phyloP scores from a whole-genome alignment of 2,888 invertebrate species.

The Fragum sueziense region DNA sequence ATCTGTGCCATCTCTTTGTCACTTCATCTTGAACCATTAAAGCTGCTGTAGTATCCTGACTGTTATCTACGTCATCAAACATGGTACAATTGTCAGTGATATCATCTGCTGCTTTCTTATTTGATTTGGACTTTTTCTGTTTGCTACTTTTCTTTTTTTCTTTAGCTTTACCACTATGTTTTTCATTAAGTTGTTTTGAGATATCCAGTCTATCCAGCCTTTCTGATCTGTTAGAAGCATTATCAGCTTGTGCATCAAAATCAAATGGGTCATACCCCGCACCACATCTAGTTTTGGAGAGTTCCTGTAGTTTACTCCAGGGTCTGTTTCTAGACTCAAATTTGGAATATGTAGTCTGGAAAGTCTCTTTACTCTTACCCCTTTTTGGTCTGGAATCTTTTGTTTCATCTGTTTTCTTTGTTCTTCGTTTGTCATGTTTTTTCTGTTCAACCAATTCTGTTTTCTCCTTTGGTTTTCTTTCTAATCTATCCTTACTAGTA shows the following conservation, averaged over 20 bases:
- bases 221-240: conserved; percentile 41
- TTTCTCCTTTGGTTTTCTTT: neutral
- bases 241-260: conserved; percentile 64
- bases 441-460: neutral
- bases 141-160: neutral
- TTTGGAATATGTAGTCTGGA: conserved; percentile 38
- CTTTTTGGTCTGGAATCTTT: conserved; percentile 1
- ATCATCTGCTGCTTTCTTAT: neutral
- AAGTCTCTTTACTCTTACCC: conserved; percentile 11
- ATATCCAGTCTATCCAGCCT: conserved; percentile 36
- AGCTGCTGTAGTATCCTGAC: neutral
- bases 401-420: neutral
- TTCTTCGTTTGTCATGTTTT: neutral
- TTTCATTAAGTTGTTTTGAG: conserved; percentile 35
- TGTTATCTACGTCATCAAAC: neutral
- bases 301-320: neutral
- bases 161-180: conserved; percentile 20
- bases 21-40: conserved; percentile 35
- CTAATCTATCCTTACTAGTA: too few species aligned
- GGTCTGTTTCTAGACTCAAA: conserved; percentile 33
- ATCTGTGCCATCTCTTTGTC: conserved; percentile 52
- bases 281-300: conserved; percentile 22
- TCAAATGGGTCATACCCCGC: conserved; percentile 67
- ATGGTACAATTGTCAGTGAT: neutral
- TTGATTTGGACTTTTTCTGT: neutral